Base-by-base conservation (phyloP, 1,140 invertebrate species). In the Aphaenogaster floridana region DNA sequence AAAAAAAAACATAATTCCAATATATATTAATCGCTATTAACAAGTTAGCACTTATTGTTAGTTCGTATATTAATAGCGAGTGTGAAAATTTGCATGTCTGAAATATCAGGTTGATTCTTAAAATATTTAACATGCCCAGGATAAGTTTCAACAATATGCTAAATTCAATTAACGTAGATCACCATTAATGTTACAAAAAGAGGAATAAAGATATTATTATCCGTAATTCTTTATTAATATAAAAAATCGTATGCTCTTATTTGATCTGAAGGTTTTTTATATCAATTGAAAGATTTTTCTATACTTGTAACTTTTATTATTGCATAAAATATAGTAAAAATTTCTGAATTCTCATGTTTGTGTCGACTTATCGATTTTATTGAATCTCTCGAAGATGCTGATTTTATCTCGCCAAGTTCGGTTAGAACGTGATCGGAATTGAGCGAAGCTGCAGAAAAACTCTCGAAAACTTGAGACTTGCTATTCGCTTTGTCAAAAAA, bases 21-120 rank as follows among this genome's bases (percentile, higher is more conserved):
- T 68, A 54, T 61, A 42, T 68, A 68, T 50, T 28, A 45, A 83
- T 74, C 8, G 7, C 3, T 36, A 39, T 39, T 61, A 61, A 83
- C 34, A 74, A 74, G 8, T 72, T 59, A 72, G 4, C 15, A 42
- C 17, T 48, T 72, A 28, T 42, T 7, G 17, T 2, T 72, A 66
- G 8, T 39, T 39, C 7, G 39, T 13, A 11, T 45, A 63, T 34
- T 52, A 21, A 50, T 8, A 66, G 17, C 28, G 15, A 15, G 7
- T 45, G 8, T 21, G 21, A 66, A 50, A 79, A 66, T 54, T 69
- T 15, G 28, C 63, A 36, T 34, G 17, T 63, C 9, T 4, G 8
- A 42, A 28, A 63, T 36, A 21, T 78, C 5, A 36, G 17, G 15
- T 1, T 34, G 28, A 8, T 13, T 6, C 15, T 78, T 21, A 36